Evolutionary conservation across 2,797 vertebrate species (phyloP).

Genomic region (Sibirionetta formosa): DNA sequence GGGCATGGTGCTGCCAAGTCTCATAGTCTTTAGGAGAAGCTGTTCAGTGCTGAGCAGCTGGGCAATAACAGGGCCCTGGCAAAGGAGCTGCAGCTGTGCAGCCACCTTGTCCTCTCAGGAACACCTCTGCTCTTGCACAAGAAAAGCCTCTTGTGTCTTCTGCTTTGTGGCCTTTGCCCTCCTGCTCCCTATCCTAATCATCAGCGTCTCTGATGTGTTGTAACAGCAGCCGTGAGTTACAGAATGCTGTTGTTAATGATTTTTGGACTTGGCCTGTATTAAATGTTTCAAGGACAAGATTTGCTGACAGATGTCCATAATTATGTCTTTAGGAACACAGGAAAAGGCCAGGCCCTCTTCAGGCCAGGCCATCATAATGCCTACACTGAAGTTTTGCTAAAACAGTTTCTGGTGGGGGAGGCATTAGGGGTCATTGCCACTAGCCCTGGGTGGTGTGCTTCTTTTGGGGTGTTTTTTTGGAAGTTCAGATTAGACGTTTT

Average conservation of each 20-base stretch:
- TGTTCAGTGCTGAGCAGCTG: slow-evolving; percentile 28
- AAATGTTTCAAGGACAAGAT: background rate
- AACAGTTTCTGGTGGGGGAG: background rate
- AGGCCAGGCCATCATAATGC: background rate
- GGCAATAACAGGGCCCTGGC: background rate
- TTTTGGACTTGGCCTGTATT: background rate
- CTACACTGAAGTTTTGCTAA: background rate
- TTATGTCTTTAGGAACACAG: background rate
- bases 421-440: background rate
- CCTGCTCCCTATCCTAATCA: background rate
- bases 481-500: background rate
- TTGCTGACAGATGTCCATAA: background rate
- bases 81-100: slow-evolving; percentile 20
- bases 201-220: background rate
- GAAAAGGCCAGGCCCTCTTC: background rate
- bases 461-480: background rate
- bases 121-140: background rate
- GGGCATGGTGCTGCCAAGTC: background rate
- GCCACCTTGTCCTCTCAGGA: background rate
- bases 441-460: background rate
- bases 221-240: background rate
- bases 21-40: background rate
- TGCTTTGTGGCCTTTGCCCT: background rate
- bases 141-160: background rate
- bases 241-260: background rate